Conservation (phyloP, 92 coral and sea anemone genomes). For the Galaxea fascicularis region DNA sequence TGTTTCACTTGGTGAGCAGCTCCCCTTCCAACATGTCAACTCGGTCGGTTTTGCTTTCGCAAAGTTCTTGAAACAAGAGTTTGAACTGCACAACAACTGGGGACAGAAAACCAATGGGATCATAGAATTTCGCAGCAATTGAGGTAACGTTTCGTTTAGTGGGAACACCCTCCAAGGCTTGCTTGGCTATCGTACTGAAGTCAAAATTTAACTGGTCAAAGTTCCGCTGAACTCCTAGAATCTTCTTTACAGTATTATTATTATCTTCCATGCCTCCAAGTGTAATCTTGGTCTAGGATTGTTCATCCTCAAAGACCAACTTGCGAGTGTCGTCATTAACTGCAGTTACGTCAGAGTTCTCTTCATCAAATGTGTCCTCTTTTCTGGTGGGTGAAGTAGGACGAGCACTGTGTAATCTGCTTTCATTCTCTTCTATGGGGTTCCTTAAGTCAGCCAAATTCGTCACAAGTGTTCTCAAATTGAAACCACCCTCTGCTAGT, state of each 20-base stretch:
- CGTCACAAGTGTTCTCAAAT: slow-evolving; percentile 58
- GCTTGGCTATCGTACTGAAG: slow-evolving; percentile 24
- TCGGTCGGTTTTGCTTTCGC: too few relatives aligned
- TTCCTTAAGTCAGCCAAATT: slow-evolving; percentile 45
- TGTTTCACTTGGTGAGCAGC: too few relatives aligned
- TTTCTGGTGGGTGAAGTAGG: not conserved
- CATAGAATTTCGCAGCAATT: too few relatives aligned
- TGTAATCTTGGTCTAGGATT: slow-evolving; percentile 27
- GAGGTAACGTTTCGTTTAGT: too few relatives aligned
- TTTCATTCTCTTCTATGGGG: slow-evolving; percentile 60
- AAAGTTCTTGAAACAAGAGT: too few relatives aligned
- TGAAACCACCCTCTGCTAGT: slow-evolving; percentile 64
- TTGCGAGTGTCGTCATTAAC: not conserved
- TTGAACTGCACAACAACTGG: too few relatives aligned
- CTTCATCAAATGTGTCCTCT: slow-evolving; percentile 3
- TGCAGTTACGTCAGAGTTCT: not conserved
- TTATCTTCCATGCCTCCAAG: not conserved
- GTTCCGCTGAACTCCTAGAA: slow-evolving; percentile 66
- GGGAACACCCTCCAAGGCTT: too few relatives aligned
- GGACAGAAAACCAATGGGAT: slow-evolving; percentile 36
- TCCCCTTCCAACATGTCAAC: too few relatives aligned
- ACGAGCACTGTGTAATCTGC: too few relatives aligned
- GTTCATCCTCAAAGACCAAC: slow-evolving; percentile 20
- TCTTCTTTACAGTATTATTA: slow-evolving; percentile 21
- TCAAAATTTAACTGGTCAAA: slow-evolving; percentile 46